These are phyloP conservation scores for Pipistrellus kuhlii DNA, from an alignment of 2,797 vertebrate species.

Conservation along the genomic window DNA sequence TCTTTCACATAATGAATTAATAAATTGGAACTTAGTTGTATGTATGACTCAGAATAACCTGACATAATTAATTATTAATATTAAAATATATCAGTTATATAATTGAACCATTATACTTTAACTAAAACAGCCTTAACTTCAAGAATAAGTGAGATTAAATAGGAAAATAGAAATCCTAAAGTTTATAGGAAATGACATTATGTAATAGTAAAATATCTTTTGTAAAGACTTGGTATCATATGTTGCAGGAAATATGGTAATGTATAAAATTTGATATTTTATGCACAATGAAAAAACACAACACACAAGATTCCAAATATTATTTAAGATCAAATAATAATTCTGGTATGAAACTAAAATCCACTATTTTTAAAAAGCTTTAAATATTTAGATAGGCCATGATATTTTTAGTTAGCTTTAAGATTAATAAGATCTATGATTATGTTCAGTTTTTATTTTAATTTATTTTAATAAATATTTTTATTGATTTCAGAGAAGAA, in stretches of 20 bases:
- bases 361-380: slow-evolving; percentile 12
- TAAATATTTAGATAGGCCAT: neutral
- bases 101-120: slow-evolving; percentile 39
- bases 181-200: slow-evolving; percentile 1
- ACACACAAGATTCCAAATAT: neutral
- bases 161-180: neutral
- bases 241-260: neutral
- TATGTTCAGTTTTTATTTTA: neutral
- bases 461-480: too few species aligned
- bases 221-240: neutral
- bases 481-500: too few species aligned
- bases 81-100: slow-evolving; percentile 11
- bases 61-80: slow-evolving; percentile 1
- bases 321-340: slow-evolving; percentile 1
- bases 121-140: slow-evolving; percentile 26
- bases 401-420: slow-evolving; percentile 16
- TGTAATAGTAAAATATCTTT: neutral
- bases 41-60: neutral
- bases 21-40: neutral
- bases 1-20: slow-evolving; percentile 1
- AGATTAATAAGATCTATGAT: neutral
- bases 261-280: neutral
- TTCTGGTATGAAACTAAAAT: neutral
- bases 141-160: slow-evolving; percentile 34
- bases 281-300: neutral